Base-by-base conservation (phyloP, 1,140 invertebrate species). In the Hetaerina americana region DNA sequence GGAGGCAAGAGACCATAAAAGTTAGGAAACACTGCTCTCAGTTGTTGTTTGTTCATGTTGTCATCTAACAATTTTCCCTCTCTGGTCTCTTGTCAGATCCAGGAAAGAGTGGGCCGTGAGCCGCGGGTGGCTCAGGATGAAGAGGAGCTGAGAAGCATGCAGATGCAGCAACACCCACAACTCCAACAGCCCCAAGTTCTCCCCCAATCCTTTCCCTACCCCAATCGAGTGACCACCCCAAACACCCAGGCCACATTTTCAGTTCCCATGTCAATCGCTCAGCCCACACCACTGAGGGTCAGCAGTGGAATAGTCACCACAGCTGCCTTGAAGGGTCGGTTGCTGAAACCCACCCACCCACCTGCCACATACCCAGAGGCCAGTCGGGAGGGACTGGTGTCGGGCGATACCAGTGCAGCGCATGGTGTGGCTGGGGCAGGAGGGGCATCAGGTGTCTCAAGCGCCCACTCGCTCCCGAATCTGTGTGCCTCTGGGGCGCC, bases 381-480 rank as follows among this genome's bases (percentile, higher is more conserved):
- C 22, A n/a, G 15, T 12, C 15, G 40, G 40, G 40, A 57, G 22
- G 31, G 31, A 18, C 18, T 40, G 18, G 40, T 57, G 15, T 57
- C 40, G 22, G 40, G 31, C 6, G 31, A 57, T 18, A n/a, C 22
- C 10, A 5, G 15, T n/a, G 15, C 40, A 57, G 40, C 22, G 3
- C 40, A 57, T 18, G 49, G 49, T 31, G 24, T 26, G 22, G 25
- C 69, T 6, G 72, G 26, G 10, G 72, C 69, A 66, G 26, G 22
- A 6, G 27, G 15, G 25, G 57, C 28, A 15, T 67, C 72, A 1
- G 68, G 70, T 26, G 71, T 72, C n/a, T 27, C 66, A 12, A 72
- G 71, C 69, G 70, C 70, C 22, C 73, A 72, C 27, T 73, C 73
- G 10, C 67, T 73, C 1, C 73, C 73, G 0, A 73, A 73, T 49